Conservation (phyloP, 1,140 invertebrate genomes). For the Camponotus vicinus region DNA sequence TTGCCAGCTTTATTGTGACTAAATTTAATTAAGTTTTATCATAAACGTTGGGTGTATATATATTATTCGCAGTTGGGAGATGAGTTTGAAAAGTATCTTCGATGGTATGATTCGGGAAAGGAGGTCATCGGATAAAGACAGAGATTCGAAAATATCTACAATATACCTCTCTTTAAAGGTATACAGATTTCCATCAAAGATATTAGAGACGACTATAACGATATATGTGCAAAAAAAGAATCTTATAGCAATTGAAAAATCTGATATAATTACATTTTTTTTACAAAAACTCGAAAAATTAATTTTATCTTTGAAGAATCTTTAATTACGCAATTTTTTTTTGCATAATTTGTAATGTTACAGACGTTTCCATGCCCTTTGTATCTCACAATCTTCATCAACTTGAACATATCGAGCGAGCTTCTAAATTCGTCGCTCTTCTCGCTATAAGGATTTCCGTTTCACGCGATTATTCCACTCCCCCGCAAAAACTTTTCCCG, state of each 20-base stretch:
- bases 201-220: neutral
- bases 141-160: neutral
- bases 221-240: neutral
- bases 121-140: neutral
- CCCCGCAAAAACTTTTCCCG: slow-evolving; percentile 40
- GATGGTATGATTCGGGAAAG: neutral
- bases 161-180: neutral
- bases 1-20: slow-evolving; percentile 6
- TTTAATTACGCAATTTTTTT: neutral
- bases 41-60: neutral
- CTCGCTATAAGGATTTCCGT: slow-evolving; percentile 21
- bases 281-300: neutral
- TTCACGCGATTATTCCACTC: slow-evolving; percentile 22
- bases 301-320: neutral
- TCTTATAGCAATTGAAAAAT: neutral
- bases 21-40: slow-evolving; percentile 38
- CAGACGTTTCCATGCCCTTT: neutral
- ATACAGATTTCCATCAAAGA: neutral
- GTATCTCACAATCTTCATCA: slow-evolving; percentile 27
- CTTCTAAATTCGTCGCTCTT: slow-evolving; percentile 40
- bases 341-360: neutral
- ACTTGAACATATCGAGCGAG: neutral
- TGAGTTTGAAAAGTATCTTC: slow-evolving; percentile 42
- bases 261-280: neutral
- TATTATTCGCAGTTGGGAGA: neutral